Conservation (phyloP, 2,888 invertebrate species). For the Eustalomyia histrio region DNA sequence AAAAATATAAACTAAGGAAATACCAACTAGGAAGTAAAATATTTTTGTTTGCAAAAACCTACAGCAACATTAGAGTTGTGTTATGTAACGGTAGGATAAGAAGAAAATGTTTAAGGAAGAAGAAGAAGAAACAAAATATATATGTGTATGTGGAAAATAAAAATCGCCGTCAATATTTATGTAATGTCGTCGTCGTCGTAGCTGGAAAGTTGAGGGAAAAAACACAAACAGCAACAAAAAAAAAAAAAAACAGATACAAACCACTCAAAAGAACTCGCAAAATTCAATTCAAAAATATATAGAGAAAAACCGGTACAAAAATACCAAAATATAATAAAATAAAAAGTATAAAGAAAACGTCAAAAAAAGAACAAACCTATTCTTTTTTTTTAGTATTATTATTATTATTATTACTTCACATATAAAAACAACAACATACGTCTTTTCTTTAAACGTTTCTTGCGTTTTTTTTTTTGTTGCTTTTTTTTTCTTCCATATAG, state of each 20-base stretch:
- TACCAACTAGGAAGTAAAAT: neutral
- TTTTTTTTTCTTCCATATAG: neutral
- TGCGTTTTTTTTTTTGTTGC: neutral
- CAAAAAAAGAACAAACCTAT: conserved; percentile 15
- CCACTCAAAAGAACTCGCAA: conserved; percentile 15
- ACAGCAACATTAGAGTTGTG: neutral
- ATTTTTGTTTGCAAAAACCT: neutral
- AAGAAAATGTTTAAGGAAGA: neutral
- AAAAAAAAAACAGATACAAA: conserved; percentile 6
- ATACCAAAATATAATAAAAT: conserved; percentile 58
- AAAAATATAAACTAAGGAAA: neutral
- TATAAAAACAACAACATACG: conserved; percentile 9
- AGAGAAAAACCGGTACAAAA: conserved; percentile 60
- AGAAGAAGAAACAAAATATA: neutral
- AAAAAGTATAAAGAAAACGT: conserved; percentile 42
- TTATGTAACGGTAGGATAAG: neutral
- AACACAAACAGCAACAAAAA: conserved; percentile 7
- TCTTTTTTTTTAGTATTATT: conserved; percentile 43
- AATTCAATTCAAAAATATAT: conserved; percentile 28
- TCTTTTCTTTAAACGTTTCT: conserved; percentile 30
- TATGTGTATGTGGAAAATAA: neutral
- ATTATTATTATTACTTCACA: conserved; percentile 22
- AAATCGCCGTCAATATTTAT: conserved; percentile 16
- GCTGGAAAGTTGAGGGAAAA: conserved; percentile 11
- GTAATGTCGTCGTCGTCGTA: neutral